These are phyloP conservation scores for Bruchidius siliquastri DNA, from an alignment of 2,888 invertebrate species.

Conservation along the genomic window DNA sequence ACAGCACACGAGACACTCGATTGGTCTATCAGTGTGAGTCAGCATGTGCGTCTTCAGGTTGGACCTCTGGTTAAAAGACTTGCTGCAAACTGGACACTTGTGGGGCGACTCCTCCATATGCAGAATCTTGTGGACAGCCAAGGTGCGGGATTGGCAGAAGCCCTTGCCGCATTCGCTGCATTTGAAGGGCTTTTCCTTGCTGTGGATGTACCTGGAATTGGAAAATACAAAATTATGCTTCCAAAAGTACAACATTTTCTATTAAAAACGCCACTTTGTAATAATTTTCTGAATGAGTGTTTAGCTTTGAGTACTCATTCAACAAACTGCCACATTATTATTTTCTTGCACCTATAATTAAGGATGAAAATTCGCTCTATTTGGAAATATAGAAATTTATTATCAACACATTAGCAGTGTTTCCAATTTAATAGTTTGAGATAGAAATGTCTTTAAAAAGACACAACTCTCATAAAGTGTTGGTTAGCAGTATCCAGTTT, in stretches of 20 bases:
- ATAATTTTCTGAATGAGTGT: too few species aligned
- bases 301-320: too few species aligned
- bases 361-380: too few species aligned
- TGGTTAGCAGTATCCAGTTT: too few species aligned
- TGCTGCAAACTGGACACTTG: slow-evolving; percentile 83
- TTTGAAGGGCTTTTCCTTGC: slow-evolving; percentile 97
- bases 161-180: slow-evolving; percentile 96
- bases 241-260: slow-evolving; percentile 1
- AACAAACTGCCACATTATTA: too few species aligned
- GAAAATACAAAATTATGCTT: slow-evolving; percentile 16
- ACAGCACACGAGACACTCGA: slow-evolving; percentile 40
- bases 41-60: slow-evolving; percentile 87
- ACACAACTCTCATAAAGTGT: too few species aligned
- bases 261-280: too few species aligned
- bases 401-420: too few species aligned
- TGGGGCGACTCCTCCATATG: slow-evolving; percentile 92
- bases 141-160: slow-evolving; percentile 93
- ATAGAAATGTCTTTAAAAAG: too few species aligned
- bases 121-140: slow-evolving; percentile 92
- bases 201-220: slow-evolving; percentile 86
- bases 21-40: slow-evolving; percentile 71
- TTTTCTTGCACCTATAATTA: too few species aligned
- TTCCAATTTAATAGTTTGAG: too few species aligned
- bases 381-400: too few species aligned
- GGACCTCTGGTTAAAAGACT: slow-evolving; percentile 88